A percentile compares a stretch with the other conserved stretches of the same genome.
Conservation (phyloP, 2,888 invertebrate species). For the Arctia plantaginis region DNA sequence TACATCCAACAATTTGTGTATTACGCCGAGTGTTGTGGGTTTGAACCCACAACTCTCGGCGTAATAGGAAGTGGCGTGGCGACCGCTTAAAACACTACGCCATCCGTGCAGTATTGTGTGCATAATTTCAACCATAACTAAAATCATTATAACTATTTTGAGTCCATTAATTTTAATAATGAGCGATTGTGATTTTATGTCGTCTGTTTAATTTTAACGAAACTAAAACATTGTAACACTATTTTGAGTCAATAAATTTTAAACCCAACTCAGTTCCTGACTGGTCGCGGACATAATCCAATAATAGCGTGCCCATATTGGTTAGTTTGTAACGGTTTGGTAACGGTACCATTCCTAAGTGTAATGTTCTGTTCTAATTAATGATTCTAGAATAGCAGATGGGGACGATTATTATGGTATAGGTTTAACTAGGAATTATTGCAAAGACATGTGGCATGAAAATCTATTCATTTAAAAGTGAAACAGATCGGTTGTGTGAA, state of each 20-base stretch:
- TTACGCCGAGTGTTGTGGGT: no score
- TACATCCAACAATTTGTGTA: no score
- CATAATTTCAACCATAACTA: no score
- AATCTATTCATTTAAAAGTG: background rate
- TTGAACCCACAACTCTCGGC: no score
- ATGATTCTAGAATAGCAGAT: background rate
- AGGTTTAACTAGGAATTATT: background rate
- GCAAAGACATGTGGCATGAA: background rate
- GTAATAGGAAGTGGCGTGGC: no score
- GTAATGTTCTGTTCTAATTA: slow-evolving; percentile 2
- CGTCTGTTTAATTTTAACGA: background rate
- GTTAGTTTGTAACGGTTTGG: slow-evolving; percentile 1
- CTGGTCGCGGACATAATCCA: background rate
- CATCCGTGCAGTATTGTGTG: no score
- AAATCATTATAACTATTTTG: no score
- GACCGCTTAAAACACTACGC: no score
- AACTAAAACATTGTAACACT: background rate
- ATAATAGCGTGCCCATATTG: background rate
- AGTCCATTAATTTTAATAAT: no score
- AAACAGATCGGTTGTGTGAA: no score
- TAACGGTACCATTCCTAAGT: background rate
- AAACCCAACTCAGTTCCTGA: background rate
- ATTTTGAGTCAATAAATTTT: background rate
- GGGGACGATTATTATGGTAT: background rate
- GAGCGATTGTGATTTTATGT: no score